Conservation (phyloP, 1,140 invertebrate species). For the Ruditapes philippinarum region DNA sequence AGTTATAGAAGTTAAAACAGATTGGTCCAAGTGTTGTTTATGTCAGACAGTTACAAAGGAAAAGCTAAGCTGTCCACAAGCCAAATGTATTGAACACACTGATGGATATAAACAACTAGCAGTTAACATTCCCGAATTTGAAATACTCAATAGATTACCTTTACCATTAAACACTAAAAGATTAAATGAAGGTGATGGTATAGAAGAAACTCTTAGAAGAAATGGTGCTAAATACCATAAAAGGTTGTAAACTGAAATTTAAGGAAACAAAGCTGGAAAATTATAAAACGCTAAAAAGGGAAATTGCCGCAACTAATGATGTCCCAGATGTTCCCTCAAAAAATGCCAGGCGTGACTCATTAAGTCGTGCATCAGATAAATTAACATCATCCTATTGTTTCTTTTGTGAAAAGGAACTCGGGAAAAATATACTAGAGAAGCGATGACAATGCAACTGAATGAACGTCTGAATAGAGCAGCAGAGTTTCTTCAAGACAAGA, state of each 20-base stretch:
- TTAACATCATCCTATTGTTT: neutral
- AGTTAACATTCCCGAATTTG: too few relatives aligned
- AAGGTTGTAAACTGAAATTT: constrained; percentile 20
- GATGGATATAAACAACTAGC: neutral
- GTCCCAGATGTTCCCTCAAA: neutral
- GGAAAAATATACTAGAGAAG: neutral
- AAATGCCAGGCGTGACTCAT: neutral
- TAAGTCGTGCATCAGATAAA: too few relatives aligned
- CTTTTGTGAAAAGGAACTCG: neutral
- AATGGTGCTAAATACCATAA: constrained; percentile 32
- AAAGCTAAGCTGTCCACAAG: constrained; percentile 35
- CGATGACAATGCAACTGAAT: constrained; percentile 18
- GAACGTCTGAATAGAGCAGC: neutral
- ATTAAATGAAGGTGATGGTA: too few relatives aligned
- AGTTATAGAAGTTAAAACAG: too few relatives aligned
- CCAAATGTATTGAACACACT: neutral
- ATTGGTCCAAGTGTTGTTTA: neutral
- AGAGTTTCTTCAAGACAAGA: constrained; percentile 11
- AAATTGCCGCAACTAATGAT: neutral
- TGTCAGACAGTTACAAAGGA: constrained; percentile 53
- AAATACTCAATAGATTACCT: too few relatives aligned
- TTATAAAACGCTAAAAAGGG: neutral
- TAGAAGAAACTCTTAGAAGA: too few relatives aligned
- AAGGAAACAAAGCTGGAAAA: constrained; percentile 43
- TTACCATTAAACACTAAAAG: too few relatives aligned